Base-by-base conservation (phyloP, 2,797 vertebrate species). In the Capromys pilorides region DNA sequence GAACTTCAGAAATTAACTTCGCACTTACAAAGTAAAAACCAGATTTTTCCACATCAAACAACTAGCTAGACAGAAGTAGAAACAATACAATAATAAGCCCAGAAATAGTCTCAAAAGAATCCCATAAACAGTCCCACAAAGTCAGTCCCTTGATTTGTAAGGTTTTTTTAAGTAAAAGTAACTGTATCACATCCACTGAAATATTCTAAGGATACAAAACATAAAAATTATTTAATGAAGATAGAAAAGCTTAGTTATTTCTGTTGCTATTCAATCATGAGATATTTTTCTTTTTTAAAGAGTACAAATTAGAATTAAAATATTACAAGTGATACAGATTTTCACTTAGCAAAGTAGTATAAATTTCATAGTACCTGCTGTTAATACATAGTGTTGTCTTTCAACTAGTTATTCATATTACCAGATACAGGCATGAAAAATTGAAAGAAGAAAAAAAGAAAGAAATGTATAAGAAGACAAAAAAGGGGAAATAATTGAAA, bases 191-290 rank as follows among this genome's bases (percentile, higher is more conserved):
- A 36, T 69, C 86, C 59, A 41, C 41, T 77, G 75, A 54, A 86
- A 62, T 36, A 16, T 90, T 90, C 86, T 71, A 86, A 92, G 45
- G 26, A 78, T 59, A 86, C 13, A 85, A 86, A 91, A 24, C 28
- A 67, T 31, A 81, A 79, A 81, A 89, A 45, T n/a, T 45, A 78
- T 33, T 78, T 90, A 26, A 81, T 18, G 51, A 28, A 39, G 5
- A 8, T 6, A 57, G 54, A 67, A 90, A 66, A 39, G 26, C 73
- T 36, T 66, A 49, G 26, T 81, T 71, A 78, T 57, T 57, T 90
- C 14, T 49, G 45, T 54, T 81, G 21, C 61, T 86, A 51, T 28
- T 80, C 39, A 78, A 36, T 49, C 59, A 36, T 41, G 10, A 73
- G 26, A 41, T 73, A 54, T n/a, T 84, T 61, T 75, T 54, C 54